Evolutionary conservation across 1,140 invertebrate genomes (phyloP), one percentile per base, ranked within the genome.

Genomic region (Pseudomyrmex sp.): DNA sequence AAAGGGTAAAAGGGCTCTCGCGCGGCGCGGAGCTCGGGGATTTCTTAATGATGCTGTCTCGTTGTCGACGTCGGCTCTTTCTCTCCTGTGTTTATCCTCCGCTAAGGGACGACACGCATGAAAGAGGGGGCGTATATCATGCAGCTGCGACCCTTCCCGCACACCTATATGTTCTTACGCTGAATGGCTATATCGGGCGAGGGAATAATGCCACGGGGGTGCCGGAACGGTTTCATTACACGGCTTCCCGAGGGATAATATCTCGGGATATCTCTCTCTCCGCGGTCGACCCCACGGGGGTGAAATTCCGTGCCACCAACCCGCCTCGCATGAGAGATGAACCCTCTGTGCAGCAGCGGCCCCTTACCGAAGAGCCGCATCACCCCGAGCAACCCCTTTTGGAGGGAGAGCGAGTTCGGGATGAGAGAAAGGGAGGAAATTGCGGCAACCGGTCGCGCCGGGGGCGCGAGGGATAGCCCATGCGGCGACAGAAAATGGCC

Each of bases 161-260:
- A 88, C 79, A 89, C 83, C 86, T 88, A 85, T 89, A 88, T 35
- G 35, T 85, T 59, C 86, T 83, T 83, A 79, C 54, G 68, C 73
- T 66, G 83, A 65, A 66, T 68, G 83, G 79, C 85, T 88, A 88
- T 88, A 88, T 84, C 76, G 84, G 35, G 84, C 82, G 85, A 75
- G 76, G 76, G 87, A 88, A 90, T 88, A 76, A 86, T 86, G 77
- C 83, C 77, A 74, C 65, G 84, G 86, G 89, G 89, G 88, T 87
- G 89, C 85, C 77, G 86, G 91, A 93, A 92, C 91, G 89, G 84
- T 93, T 93, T 92, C 92, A 92, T 93, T 93, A 92, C 86, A 88
- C 83, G 86, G 88, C 85, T 88, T 91, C 90, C 85, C 87, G 84
- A 86, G 91, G 91, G 90, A 92, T 92, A 91, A 92, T 91, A 91